These are phyloP conservation scores for Thecophora atra DNA, from an alignment of 2,888 invertebrate genomes.

Conservation along the genomic window DNA sequence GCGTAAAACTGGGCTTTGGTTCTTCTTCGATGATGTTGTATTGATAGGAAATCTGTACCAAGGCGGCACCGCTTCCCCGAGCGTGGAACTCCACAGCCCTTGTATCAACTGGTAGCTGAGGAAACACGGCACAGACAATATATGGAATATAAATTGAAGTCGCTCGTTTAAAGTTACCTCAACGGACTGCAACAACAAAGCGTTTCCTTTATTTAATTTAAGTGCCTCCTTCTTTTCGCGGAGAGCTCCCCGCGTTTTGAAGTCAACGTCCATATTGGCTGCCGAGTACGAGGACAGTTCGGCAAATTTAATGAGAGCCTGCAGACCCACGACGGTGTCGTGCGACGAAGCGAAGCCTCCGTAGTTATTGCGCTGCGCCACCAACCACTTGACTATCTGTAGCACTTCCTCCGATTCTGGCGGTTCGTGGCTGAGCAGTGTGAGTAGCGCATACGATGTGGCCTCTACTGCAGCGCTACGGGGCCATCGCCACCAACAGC, in stretches of 20 bases:
- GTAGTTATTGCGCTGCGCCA: conserved; percentile 74
- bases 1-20: conserved; percentile 85
- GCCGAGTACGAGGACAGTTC: conserved; percentile 67
- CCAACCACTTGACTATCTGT: conserved; percentile 76
- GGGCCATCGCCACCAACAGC: conserved; percentile 66
- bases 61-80: conserved; percentile 81
- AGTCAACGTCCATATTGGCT: conserved; percentile 70
- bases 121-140: background rate
- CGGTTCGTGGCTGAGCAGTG: conserved; percentile 51
- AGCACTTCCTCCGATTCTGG: conserved; percentile 53
- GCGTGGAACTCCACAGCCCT: conserved; percentile 78
- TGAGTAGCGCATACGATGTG: conserved; percentile 59
- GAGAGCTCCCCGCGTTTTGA: conserved; percentile 66
- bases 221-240: conserved; percentile 65
- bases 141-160: background rate
- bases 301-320: conserved; percentile 70
- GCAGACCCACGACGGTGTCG: conserved; percentile 79
- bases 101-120: conserved; percentile 63
- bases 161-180: conserved; percentile 67
- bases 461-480: conserved; percentile 58
- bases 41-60: conserved; percentile 80
- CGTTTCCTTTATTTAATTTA: conserved; percentile 78
- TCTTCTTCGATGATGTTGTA: conserved; percentile 88
- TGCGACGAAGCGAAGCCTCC: conserved; percentile 82
- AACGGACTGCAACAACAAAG: conserved; percentile 82